A percentile compares a stretch with the other conserved stretches of the same genome.
Evolutionary conservation across 2,797 vertebrate species (phyloP).

Genomic region (Pelochelys cantorii): DNA sequence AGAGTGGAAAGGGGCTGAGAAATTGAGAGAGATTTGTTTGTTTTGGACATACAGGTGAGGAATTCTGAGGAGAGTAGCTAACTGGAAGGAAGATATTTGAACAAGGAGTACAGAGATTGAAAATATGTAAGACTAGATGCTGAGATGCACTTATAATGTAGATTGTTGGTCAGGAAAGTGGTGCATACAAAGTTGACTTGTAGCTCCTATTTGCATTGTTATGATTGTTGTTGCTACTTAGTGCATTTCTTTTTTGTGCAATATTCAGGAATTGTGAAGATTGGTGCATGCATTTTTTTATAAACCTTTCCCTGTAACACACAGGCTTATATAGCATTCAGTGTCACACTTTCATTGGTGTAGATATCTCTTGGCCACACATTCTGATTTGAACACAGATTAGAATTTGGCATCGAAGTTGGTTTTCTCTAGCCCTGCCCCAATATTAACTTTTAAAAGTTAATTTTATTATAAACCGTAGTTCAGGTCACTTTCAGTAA

Average conservation of each 20-base stretch:
- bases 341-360: background rate
- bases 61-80: background rate
- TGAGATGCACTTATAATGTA: background rate
- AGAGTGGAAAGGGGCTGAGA: background rate
- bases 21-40: background rate
- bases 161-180: background rate
- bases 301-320: background rate
- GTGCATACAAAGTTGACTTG: background rate
- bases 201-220: background rate
- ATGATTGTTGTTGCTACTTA: background rate
- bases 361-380: background rate
- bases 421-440: background rate
- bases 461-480: background rate
- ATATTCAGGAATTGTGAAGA: fast-evolving
- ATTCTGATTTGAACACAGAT: background rate
- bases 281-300: background rate
- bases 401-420: background rate
- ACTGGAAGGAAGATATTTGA: background rate
- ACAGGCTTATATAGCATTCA: background rate
- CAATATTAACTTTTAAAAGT: background rate
- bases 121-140: background rate
- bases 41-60: background rate
- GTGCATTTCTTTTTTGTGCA: background rate
- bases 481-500: background rate
- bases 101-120: background rate